Evolutionary conservation across 92 coral and sea anemone species (phyloP).

Genomic region (Siderastrea siderea): DNA sequence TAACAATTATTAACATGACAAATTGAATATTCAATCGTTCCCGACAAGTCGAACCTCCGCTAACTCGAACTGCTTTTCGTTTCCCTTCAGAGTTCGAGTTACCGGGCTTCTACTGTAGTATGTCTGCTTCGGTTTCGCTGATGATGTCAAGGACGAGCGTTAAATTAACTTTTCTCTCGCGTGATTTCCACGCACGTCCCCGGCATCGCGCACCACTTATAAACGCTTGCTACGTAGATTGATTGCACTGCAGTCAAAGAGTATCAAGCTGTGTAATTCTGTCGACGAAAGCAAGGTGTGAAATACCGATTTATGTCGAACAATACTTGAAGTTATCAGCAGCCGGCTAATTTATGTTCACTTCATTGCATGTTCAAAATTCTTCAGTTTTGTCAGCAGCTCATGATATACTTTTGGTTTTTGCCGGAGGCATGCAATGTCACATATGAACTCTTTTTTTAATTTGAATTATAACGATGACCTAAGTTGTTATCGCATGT

Average conservation of each 20-base stretch:
- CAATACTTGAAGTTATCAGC: constrained; percentile 5
- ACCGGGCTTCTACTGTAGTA: too few relatives aligned
- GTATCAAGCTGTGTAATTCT: background rate
- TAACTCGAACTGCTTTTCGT: too few relatives aligned
- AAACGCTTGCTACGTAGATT: too few relatives aligned
- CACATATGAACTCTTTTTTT: background rate
- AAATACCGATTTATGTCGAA: background rate
- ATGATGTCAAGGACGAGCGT: too few relatives aligned
- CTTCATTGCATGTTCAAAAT: background rate
- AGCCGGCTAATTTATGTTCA: background rate
- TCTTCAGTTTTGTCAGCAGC: background rate
- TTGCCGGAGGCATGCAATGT: background rate
- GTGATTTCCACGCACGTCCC: too few relatives aligned
- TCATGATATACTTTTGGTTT: background rate
- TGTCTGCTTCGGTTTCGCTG: too few relatives aligned
- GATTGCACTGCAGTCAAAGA: background rate
- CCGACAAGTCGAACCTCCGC: too few relatives aligned
- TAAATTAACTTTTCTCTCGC: too few relatives aligned
- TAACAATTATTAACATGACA: too few relatives aligned
- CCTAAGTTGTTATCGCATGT: background rate
- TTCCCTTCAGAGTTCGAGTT: too few relatives aligned
- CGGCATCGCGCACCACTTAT: too few relatives aligned
- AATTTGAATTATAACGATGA: background rate
- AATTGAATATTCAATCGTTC: too few relatives aligned
- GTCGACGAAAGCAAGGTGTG: constrained; percentile 17